phyloP scores from a whole-genome alignment of 2,888 invertebrate species.

The Trichogramma evanescens region DNA sequence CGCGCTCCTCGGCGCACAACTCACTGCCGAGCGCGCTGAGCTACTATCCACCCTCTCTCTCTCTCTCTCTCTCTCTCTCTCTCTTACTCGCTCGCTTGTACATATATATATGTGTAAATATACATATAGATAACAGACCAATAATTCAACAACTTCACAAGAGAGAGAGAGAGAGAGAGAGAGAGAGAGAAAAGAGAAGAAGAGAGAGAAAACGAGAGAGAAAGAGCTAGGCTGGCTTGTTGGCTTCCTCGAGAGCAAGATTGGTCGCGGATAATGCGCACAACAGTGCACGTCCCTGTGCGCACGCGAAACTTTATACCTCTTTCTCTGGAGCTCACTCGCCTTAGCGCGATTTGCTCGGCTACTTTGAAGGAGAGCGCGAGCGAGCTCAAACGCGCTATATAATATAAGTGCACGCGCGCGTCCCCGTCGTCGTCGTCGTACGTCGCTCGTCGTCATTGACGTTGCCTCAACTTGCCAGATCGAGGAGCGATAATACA shows the following conservation, averaged over 20 bases:
- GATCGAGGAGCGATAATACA: not conserved
- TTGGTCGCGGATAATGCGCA: constrained; percentile 35
- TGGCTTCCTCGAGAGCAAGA: constrained; percentile 30
- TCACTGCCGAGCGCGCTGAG: constrained; percentile 7
- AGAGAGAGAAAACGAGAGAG: too few relatives aligned
- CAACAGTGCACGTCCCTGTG: not conserved
- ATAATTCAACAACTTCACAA: constrained; percentile 43
- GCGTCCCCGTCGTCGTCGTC: too few relatives aligned
- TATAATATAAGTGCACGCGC: too few relatives aligned
- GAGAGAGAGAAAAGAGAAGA: not conserved
- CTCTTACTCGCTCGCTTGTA: constrained; percentile 1
- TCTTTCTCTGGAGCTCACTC: too few relatives aligned
- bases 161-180: constrained; percentile 19
- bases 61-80: not conserved
- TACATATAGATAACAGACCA: constrained; percentile 37
- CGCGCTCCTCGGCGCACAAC: not conserved
- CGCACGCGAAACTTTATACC: not conserved
- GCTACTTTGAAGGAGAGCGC: too few relatives aligned
- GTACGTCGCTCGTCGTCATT: too few relatives aligned
- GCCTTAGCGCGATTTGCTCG: too few relatives aligned
- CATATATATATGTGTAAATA: too few relatives aligned
- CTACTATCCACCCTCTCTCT: constrained; percentile 25
- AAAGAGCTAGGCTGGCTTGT: too few relatives aligned
- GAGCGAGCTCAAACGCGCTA: too few relatives aligned
- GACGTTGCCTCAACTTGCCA: too few relatives aligned